Evolutionary conservation across 2,797 vertebrate genomes (phyloP).

Genomic region (Enteromius unitaeniatus): DNA sequence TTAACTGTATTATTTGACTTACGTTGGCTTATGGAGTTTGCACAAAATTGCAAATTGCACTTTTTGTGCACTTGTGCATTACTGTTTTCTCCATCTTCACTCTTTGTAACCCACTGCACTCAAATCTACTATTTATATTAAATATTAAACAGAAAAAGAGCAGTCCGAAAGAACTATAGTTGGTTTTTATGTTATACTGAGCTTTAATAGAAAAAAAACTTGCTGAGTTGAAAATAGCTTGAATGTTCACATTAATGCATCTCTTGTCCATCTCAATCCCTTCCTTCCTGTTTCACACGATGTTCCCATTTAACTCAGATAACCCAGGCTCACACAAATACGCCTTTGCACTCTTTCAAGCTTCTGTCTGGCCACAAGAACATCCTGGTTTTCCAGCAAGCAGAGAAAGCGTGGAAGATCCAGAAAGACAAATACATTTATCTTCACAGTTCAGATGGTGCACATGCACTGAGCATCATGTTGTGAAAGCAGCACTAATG

Average conservation of each 20-base stretch:
- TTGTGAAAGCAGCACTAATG: constrained; percentile 47
- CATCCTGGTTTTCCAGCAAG: not conserved
- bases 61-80: not conserved
- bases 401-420: constrained; percentile 33
- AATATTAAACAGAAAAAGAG: constrained; percentile 44
- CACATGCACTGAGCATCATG: constrained; percentile 37
- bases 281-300: constrained; percentile 21
- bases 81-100: constrained; percentile 1
- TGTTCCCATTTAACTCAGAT: constrained; percentile 25
- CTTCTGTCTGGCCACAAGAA: constrained; percentile 35
- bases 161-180: not conserved
- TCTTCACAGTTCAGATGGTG: constrained; percentile 56
- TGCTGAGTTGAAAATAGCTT: not conserved
- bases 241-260: constrained; percentile 3
- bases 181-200: constrained; percentile 26
- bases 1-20: not conserved
- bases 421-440: constrained; percentile 38
- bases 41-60: not conserved
- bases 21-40: not conserved
- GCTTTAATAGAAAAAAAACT: constrained; percentile 23
- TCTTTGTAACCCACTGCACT: constrained; percentile 4
- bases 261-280: not conserved
- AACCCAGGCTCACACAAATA: constrained; percentile 19
- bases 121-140: constrained; percentile 15
- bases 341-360: constrained; percentile 11